Conservation (phyloP, 2,888 invertebrate genomes). For the Xestia rhomboidea region DNA sequence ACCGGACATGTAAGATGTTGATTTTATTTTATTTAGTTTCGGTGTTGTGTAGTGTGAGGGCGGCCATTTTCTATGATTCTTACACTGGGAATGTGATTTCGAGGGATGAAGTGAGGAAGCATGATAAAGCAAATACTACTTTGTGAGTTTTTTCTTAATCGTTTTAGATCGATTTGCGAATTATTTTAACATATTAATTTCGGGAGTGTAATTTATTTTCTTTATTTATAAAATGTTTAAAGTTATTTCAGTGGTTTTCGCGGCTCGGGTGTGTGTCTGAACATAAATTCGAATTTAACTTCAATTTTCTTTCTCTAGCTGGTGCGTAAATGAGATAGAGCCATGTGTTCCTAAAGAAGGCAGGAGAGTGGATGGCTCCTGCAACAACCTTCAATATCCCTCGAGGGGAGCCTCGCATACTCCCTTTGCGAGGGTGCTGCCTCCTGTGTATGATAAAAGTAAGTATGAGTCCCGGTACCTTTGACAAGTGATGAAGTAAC, state of each 20-base stretch:
- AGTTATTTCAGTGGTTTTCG: background rate
- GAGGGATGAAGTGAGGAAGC: constrained; percentile 71
- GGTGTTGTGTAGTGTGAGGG: constrained; percentile 54
- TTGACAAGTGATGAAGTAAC: background rate
- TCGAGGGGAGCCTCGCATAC: constrained; percentile 77
- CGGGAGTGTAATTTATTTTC: background rate
- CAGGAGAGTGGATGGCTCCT: constrained; percentile 80
- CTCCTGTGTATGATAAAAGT: constrained; percentile 77
- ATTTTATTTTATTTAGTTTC: constrained; percentile 59
- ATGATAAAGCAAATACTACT: constrained; percentile 76
- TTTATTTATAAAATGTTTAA: background rate
- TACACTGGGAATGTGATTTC: constrained; percentile 73
- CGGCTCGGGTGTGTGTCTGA: background rate
- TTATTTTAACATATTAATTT: background rate
- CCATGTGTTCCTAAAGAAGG: constrained; percentile 79
- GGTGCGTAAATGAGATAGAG: constrained; percentile 78
- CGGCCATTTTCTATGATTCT: constrained; percentile 74
- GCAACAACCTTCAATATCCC: constrained; percentile 80
- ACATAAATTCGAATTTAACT: background rate
- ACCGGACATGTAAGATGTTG: constrained; percentile 63
- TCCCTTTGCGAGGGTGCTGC: constrained; percentile 76
- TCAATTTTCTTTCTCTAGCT: constrained; percentile 66
- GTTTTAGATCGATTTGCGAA: background rate
- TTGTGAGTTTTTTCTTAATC: constrained; percentile 74
- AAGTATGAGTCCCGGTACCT: constrained; percentile 7